Conservation (phyloP, 1,140 invertebrate genomes). For the Drosophila nikananu region DNA sequence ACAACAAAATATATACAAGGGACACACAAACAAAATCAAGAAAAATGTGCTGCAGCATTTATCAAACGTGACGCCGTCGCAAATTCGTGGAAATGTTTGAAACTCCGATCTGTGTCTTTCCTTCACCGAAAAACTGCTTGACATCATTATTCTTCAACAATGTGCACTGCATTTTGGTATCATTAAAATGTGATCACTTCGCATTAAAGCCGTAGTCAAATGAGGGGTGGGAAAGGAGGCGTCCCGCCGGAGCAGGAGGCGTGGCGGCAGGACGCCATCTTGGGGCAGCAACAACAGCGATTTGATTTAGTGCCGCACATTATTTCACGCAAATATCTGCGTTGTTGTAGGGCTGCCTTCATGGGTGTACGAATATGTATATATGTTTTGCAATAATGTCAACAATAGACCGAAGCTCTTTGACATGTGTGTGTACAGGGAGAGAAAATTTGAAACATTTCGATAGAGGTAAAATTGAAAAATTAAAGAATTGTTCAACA, state of each 20-base stretch:
- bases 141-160: constrained; percentile 73
- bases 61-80: constrained; percentile 72
- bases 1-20: constrained; percentile 10
- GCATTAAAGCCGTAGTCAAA: constrained; percentile 76
- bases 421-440: constrained; percentile 4
- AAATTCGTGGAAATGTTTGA: constrained; percentile 53
- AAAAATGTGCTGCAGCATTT: constrained; percentile 78
- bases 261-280: constrained; percentile 28
- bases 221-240: constrained; percentile 35
- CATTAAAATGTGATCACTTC: constrained; percentile 84
- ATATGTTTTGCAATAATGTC: constrained; percentile 73
- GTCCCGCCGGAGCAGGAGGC: background rate
- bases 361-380: constrained; percentile 12
- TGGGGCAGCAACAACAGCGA: constrained; percentile 38
- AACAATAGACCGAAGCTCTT: constrained; percentile 60
- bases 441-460: background rate
- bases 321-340: constrained; percentile 46
- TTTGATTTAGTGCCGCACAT: constrained; percentile 74
- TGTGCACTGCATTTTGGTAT: constrained; percentile 75
- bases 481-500: background rate
- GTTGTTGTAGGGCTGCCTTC: constrained; percentile 6
- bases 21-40: constrained; percentile 62
- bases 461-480: background rate
- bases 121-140: constrained; percentile 26
- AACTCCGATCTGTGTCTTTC: constrained; percentile 14